Evolutionary conservation across 2,797 vertebrate genomes (phyloP).

Genomic region (Telmatherina bonti): DNA sequence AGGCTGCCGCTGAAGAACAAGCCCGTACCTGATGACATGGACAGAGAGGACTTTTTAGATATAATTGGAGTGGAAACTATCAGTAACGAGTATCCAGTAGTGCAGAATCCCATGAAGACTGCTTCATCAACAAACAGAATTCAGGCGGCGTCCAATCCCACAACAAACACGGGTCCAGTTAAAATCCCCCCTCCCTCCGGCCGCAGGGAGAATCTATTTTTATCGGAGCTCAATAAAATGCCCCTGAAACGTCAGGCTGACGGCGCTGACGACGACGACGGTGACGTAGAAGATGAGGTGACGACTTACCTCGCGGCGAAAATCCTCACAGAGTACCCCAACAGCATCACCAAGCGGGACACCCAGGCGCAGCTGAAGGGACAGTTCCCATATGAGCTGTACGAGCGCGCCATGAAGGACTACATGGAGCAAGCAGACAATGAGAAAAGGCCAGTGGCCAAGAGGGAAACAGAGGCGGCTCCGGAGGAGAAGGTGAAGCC

Average conservation of each 20-base stretch:
- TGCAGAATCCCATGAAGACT: conserved; percentile 87
- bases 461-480: conserved; percentile 83
- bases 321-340: conserved; percentile 92
- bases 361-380: conserved; percentile 83
- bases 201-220: conserved; percentile 82
- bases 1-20: conserved; percentile 81
- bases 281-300: conserved; percentile 91
- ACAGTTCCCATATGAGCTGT: conserved; percentile 87
- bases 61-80: conserved; percentile 91
- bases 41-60: conserved; percentile 92
- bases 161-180: conserved; percentile 42
- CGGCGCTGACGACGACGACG: conserved; percentile 74
- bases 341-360: conserved; percentile 84
- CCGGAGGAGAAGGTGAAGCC: conserved; percentile 77
- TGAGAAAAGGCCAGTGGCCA: conserved; percentile 78
- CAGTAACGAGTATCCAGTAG: conserved; percentile 88
- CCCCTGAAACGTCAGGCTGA: conserved; percentile 84
- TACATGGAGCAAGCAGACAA: conserved; percentile 85
- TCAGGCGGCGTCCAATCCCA: conserved; percentile 49
- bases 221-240: conserved; percentile 86
- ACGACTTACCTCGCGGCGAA: conserved; percentile 92
- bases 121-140: conserved; percentile 69
- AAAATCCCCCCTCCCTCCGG: conserved; percentile 85
- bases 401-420: conserved; percentile 90
- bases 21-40: conserved; percentile 89